Evolutionary conservation across 2,113 vertebrate species (phyloP).

Genomic region (Dasyprocta punctata): DNA sequence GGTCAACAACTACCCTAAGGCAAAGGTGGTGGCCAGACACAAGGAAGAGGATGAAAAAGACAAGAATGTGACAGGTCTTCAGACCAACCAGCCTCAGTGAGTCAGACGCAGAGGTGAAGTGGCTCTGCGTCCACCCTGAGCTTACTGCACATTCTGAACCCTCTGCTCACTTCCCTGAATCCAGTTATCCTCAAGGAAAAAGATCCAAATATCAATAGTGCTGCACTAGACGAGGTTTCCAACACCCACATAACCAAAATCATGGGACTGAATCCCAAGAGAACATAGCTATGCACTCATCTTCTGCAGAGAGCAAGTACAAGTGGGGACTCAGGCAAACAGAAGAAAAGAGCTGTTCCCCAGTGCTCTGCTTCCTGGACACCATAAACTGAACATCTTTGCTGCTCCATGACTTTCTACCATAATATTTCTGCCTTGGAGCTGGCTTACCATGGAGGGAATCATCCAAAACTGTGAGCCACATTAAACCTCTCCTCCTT

Average conservation of each 20-base stretch:
- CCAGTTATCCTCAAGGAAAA: not conserved
- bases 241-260: rapidly evolving
- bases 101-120: too few relatives aligned
- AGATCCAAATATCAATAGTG: not conserved
- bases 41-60: not conserved
- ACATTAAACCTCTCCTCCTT: not conserved
- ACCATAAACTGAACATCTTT: not conserved
- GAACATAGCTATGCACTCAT: not conserved
- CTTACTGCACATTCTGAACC: rapidly evolving
- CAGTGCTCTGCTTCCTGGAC: not conserved
- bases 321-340: not conserved
- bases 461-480: not conserved
- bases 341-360: not conserved
- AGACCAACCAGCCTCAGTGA: not conserved
- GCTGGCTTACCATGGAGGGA: not conserved
- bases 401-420: not conserved
- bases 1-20: not conserved
- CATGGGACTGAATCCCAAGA: not conserved
- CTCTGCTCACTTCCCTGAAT: not conserved
- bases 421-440: not conserved
- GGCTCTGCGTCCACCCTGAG: not conserved
- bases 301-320: not conserved
- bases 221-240: not conserved
- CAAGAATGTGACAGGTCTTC: not conserved
- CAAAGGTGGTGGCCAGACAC: not conserved